Percentiles rank a stretch among this genome's conserved stretches.
Conservation (phyloP, 2,888 invertebrate species). For the Agriopis aurantiaria region DNA sequence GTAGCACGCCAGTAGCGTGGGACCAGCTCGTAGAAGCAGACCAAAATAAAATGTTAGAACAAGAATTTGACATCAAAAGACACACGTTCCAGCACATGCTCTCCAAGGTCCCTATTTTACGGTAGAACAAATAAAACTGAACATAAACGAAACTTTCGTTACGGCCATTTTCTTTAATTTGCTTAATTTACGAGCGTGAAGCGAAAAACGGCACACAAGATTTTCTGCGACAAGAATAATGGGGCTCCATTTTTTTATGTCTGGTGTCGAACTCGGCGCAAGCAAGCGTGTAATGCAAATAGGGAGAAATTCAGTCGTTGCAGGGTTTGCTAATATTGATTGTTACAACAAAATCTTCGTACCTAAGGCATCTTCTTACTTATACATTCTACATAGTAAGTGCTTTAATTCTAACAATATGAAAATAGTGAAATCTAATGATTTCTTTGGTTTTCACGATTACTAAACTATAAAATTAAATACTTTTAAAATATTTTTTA, state of each 20-base stretch:
- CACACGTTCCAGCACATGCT: conserved; percentile 5
- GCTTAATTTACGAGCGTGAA: conserved; percentile 45
- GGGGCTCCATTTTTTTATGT: conserved; percentile 52
- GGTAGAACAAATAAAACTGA: conserved; percentile 40
- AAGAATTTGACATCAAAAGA: conserved; percentile 1
- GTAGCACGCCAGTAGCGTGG: background rate
- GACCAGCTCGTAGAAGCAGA: background rate
- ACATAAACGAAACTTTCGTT: conserved; percentile 39
- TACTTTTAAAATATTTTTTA: too few relatives aligned
- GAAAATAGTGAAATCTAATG: too few relatives aligned
- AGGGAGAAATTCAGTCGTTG: conserved; percentile 64
- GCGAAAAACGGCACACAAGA: conserved; percentile 44
- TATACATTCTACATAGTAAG: background rate
- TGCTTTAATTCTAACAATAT: too few relatives aligned
- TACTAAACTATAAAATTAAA: too few relatives aligned
- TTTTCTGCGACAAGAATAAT: conserved; percentile 46
- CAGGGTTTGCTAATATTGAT: conserved; percentile 63
- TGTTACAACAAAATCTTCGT: conserved; percentile 50
- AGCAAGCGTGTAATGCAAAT: conserved; percentile 63
- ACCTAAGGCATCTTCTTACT: conserved; percentile 15
- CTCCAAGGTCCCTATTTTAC: conserved; percentile 26
- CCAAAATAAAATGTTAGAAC: background rate
- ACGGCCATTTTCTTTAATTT: conserved; percentile 42
- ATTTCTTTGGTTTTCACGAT: too few relatives aligned
- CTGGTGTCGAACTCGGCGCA: conserved; percentile 49